These are phyloP conservation scores for Chitala chitala DNA, from an alignment of 2,113 vertebrate species.

Conservation along the genomic window DNA sequence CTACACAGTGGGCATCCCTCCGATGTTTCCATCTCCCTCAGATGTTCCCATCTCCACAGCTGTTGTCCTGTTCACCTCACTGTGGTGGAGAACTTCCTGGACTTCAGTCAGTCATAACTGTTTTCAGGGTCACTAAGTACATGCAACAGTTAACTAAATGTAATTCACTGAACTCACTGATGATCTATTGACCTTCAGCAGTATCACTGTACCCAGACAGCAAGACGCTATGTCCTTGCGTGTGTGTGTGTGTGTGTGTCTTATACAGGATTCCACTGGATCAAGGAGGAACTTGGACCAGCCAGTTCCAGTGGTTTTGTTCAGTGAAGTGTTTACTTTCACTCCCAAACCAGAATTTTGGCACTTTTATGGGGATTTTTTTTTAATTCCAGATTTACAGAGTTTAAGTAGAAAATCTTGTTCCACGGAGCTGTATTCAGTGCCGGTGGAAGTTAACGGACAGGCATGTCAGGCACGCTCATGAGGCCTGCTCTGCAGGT, in stretches of 20 bases:
- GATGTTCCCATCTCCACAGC: background rate
- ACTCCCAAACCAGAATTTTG: background rate
- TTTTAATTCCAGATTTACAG: background rate
- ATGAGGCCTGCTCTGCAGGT: constrained; percentile 11
- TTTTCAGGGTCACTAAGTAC: too few relatives aligned
- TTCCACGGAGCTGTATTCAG: constrained; percentile 50
- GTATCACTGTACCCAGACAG: background rate
- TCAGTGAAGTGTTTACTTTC: background rate
- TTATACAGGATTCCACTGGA: background rate
- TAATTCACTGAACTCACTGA: background rate
- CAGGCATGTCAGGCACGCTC: constrained; percentile 46
- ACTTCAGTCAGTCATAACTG: too few relatives aligned
- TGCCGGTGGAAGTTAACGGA: constrained; percentile 30
- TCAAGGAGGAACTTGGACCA: background rate
- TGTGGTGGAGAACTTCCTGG: too few relatives aligned
- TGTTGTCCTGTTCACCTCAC: background rate
- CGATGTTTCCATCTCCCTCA: background rate
- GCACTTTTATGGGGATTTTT: background rate
- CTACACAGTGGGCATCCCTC: background rate
- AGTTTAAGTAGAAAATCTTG: constrained; percentile 45
- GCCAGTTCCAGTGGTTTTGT: background rate
- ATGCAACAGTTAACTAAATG: background rate
- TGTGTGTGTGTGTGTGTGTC: constrained; percentile 21
- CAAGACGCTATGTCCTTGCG: background rate
- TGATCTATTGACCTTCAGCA: background rate